Evolutionary conservation across 2,797 vertebrate species (phyloP), one percentile per base, ranked within the genome.

Genomic region (Lacerta viridis): DNA sequence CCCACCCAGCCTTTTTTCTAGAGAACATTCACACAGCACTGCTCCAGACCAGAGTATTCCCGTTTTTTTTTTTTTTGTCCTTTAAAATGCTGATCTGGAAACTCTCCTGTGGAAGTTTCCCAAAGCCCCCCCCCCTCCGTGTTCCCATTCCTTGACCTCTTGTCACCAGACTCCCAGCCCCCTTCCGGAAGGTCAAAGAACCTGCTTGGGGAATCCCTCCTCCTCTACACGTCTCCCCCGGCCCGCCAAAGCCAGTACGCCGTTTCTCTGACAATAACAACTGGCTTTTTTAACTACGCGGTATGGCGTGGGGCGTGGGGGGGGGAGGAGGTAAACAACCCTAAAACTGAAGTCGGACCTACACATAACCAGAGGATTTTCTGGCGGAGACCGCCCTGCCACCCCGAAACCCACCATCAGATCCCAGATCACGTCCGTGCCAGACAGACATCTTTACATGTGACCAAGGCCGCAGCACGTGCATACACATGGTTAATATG

Each of bases 381-480:
- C 43, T 79, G 46, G 36, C 55, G 79, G 85, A 39, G 71, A 25
- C 50, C 66, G 5, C 20, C 69, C 23, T 74, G 5, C 8, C 76
- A 5, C 76, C 18, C 15, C 68, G 10, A 46, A 17, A 71, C 18
- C 84, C 18, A 27, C 25, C 29, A 69, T n/a, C 50, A 72, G 39
- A 74, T 27, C 82, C 13, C 55, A 75, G 43, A 69, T 29, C 23
- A 41, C 75, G 6, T 39, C 33, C 25, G 20, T 66, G 59, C 72
- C 80, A 69, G 18, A 15, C 5, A 77, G 59, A 46, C 36, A 29
- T 41, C 11, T 5, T 43, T 33, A n/a, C 84, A 87, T 79, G 77
- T 46, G 85, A 87, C 50, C 75, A 20, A 75, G 82, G 82, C 89
- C 89, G 55, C 61, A 68, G 36, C 77, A 85, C 78, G 78, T 89